Base-by-base conservation (phyloP, 2,797 vertebrate genomes). In the Sternarchorhynchus goeldii region DNA sequence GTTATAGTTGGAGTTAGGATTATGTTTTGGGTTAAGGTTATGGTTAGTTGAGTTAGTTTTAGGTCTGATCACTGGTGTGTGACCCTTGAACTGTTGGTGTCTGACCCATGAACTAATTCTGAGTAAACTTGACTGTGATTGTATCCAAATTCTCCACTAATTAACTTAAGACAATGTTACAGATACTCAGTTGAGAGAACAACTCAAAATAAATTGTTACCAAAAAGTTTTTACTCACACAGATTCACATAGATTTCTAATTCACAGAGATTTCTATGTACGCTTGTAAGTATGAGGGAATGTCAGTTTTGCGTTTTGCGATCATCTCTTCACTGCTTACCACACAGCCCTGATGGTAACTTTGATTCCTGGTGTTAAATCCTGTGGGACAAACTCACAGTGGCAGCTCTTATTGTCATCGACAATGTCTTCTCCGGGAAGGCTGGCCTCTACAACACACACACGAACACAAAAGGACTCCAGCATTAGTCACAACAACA, bases 331-430 rank as follows among this genome's bases (percentile, higher is more conserved):
- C 62, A 18, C 58, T 53, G 86, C 94, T 90, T 95, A 99, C 97
- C 97, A 99, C 87, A 99, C 94, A 2, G 96, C 96, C 86, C 97
- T 92, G 92, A 99, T 98, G 91, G 96, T 95, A 89, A 96, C 95
- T 94, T 98, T 99, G 79, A 99, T 91, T 72, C 96, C 97, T 0
- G 96, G 97, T 0, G 97, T 98, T 88, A 99, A 91, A 75, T 99
- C 97, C 87, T 98, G 96, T 0, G 96, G 93, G 73, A 97, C 94
- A 72, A 98, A 98, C 90, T 99, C 97, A 85, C 96, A 98, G 89
- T 96, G 96, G 85, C 95, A 99, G 89, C 96, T 97, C 89, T 97
- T 97, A 88, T 97, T 98, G 88, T 99, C 97, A 2, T 99, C 97
- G 0, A 89, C 94, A 68, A 95, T 88, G 64, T 98, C 96, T 85